Evolutionary conservation across 37 sponge, comb jelly and placozoan species (phyloP), one percentile per base, ranked within the genome.

Genomic region (Corticium candelabrum): DNA sequence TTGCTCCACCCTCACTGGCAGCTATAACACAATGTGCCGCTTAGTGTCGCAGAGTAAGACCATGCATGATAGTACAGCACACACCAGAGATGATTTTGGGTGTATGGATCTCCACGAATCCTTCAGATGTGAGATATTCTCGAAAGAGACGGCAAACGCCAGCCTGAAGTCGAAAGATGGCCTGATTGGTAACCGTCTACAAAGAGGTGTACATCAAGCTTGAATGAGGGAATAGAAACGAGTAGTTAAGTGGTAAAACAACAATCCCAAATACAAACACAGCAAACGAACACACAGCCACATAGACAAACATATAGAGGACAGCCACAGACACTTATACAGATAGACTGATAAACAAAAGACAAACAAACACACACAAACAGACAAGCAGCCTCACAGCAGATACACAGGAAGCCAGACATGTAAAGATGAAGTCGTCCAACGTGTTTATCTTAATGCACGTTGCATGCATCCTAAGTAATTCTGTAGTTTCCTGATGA

Each of bases 1-100:
- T 92, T 5, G 99, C 99, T 50, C 99, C 99, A 36, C 99, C 99
- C 84, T 99, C 99, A 82, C 95, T 94, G 41, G 99, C 99, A 94
- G 99, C 99, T 96, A 83, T 34, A 84, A 1, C 27, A 35, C 73
- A 43, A 43, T 21, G 56, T 15, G 36, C 7, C 7, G 36, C 34
- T 5, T 35, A 35, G 21, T 11, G 21, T 11, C 7, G 11, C 36
- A 71, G 36, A 71, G 5, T 35, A 15, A 27, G 7, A n/a, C 74
- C 34, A 35, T 15, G 11, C 11, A 71, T 71, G 21, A 5, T 27
- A 27, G 36, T 71, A 11, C 36, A 15, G 7, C 5, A 32, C 35
- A n/a, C 50, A 92, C 96, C 92, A 31, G 90, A 91, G 0, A 98
- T 97, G 41, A 97, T 97, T 38, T 97, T 93, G 35, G 99, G 99